Conservation (phyloP, 35 echinoderm and acorn worm genomes). For the Eucidaris tribuloides region DNA sequence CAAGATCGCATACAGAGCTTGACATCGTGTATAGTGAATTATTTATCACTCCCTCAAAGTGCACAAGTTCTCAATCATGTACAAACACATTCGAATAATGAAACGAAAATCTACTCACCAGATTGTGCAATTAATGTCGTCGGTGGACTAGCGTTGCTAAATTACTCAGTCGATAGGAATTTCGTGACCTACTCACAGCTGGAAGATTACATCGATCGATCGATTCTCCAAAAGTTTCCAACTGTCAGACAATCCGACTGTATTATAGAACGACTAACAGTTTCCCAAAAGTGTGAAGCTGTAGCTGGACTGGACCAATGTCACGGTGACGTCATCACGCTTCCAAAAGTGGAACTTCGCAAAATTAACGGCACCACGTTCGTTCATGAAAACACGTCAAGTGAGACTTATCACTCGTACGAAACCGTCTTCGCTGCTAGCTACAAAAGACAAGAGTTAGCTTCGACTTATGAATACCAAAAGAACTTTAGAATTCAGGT, state of each 20-base stretch:
- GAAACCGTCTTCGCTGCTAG: conserved; percentile 1
- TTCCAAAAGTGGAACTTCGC: not conserved
- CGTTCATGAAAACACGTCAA: not conserved
- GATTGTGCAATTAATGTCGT: not conserved
- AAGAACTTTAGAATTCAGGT: not conserved
- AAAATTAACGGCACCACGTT: not conserved
- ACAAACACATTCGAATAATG: not conserved
- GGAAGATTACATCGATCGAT: not conserved
- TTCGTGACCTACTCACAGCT: not conserved
- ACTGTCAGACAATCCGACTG: not conserved
- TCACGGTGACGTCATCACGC: not conserved
- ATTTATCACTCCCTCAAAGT: not conserved
- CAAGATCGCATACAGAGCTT: not conserved
- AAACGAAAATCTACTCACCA: not conserved
- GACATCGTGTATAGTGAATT: not conserved
- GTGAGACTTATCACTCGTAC: not conserved
- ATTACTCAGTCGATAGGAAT: not conserved
- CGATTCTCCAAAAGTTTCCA: not conserved
- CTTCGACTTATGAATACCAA: not conserved
- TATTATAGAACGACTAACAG: not conserved
- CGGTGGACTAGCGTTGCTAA: not conserved
- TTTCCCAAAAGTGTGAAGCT: not conserved
- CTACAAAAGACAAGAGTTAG: not conserved
- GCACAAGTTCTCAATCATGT: not conserved
- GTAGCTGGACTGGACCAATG: not conserved